Evolutionary conservation across 2,797 vertebrate species (phyloP).

Genomic region (Melopsittacus undulatus): DNA sequence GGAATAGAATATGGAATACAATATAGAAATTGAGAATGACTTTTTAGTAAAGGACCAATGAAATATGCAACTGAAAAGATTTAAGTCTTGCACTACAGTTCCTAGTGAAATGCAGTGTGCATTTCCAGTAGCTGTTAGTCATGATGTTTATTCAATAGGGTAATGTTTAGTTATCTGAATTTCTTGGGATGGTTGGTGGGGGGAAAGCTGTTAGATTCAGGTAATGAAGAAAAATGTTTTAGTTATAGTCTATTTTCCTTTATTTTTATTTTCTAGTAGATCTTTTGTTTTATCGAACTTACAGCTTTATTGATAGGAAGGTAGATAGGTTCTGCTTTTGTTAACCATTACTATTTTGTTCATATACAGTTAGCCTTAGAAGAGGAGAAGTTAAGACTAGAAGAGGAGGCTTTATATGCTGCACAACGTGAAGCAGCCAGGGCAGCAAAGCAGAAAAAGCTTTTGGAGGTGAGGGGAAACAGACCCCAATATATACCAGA

Average conservation of each 20-base stretch:
- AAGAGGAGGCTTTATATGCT: slow-evolving; percentile 97
- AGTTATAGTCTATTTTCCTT: background rate
- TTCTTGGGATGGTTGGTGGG: background rate
- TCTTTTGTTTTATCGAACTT: slow-evolving; percentile 63
- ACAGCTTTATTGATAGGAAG: slow-evolving; percentile 70
- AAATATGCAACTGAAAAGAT: background rate
- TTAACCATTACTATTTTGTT: slow-evolving; percentile 89
- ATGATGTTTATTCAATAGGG: background rate
- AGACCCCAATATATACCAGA: slow-evolving; percentile 73
- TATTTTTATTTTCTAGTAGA: slow-evolving; percentile 29
- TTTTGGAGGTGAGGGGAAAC: slow-evolving; percentile 95
- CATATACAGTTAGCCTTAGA: slow-evolving; percentile 98
- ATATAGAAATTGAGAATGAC: background rate
- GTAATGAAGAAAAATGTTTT: background rate
- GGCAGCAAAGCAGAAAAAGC: slow-evolving; percentile 92
- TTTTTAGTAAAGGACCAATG: background rate
- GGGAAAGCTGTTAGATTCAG: background rate
- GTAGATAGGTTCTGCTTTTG: slow-evolving; percentile 85
- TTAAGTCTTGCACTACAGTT: background rate
- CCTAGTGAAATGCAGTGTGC: background rate
- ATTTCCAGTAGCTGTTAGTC: background rate
- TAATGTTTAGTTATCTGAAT: background rate
- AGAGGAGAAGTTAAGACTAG: slow-evolving; percentile 99
- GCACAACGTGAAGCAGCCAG: slow-evolving; percentile 94
- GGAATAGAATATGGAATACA: background rate